Evolutionary conservation across 2,113 vertebrate species (phyloP).

Genomic region (Anolis carolinensis): DNA sequence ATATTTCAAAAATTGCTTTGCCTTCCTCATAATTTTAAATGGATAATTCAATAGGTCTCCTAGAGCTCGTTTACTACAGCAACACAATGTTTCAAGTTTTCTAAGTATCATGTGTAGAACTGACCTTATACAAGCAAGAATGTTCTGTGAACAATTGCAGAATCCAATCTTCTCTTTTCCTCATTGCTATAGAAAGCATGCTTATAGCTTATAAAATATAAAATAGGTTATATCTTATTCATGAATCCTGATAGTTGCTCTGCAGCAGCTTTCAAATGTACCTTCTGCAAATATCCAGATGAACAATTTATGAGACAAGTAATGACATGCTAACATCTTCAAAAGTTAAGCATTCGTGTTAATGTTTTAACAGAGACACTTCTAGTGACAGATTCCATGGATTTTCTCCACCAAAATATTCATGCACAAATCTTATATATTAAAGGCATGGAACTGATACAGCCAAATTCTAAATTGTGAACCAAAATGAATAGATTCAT

Average conservation of each 20-base stretch:
- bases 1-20: not conserved
- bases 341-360: constrained; percentile 66
- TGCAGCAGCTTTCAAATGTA: constrained; percentile 54
- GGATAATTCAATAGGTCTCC: not conserved
- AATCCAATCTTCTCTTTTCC: not conserved
- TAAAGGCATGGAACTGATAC: no score
- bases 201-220: constrained; percentile 45
- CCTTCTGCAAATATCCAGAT: constrained; percentile 40
- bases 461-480: no score
- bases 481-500: no score
- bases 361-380: constrained; percentile 69
- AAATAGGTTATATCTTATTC: constrained; percentile 61
- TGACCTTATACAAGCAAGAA: not conserved
- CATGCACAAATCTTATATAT: no score
- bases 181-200: not conserved
- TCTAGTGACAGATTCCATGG: constrained; percentile 44
- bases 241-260: constrained; percentile 55
- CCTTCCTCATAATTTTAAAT: not conserved
- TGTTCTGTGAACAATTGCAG: not conserved
- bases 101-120: not conserved
- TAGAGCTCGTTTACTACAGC: not conserved
- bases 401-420: not conserved
- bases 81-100: not conserved
- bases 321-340: constrained; percentile 60
- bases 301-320: constrained; percentile 64